Conservation (phyloP, 2,888 invertebrate genomes). For the Resseliella maxima region DNA sequence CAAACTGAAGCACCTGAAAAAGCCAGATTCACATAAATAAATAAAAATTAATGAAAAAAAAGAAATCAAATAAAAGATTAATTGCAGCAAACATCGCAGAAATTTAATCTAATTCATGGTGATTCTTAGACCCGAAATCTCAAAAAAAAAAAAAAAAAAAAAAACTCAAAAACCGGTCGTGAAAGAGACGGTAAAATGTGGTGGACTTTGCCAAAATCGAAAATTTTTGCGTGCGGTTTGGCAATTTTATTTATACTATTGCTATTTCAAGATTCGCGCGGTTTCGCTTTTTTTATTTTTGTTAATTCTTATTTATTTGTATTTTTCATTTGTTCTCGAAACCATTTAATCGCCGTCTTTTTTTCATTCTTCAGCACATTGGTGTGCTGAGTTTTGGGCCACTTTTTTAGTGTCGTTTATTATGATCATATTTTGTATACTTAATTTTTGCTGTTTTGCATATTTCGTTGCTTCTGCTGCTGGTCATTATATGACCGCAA, state of each 20-base stretch:
- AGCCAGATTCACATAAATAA: no score
- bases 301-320: slow-evolving; percentile 55
- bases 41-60: background rate
- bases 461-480: slow-evolving; percentile 18
- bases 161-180: background rate
- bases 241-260: slow-evolving; percentile 42
- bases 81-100: background rate
- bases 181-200: background rate
- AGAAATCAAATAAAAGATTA: background rate
- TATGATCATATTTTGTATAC: slow-evolving; percentile 47
- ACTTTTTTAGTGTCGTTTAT: slow-evolving; percentile 53
- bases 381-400: slow-evolving; percentile 42
- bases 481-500: background rate
- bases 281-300: slow-evolving; percentile 14
- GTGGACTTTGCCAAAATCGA: background rate
- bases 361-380: background rate
- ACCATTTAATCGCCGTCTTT: slow-evolving; percentile 10
- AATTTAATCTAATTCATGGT: slow-evolving; percentile 33
- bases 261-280: slow-evolving; percentile 45
- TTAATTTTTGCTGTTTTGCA: slow-evolving; percentile 27
- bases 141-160: no score
- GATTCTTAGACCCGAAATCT: background rate
- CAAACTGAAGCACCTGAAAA: no score
- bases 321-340: slow-evolving; percentile 51
- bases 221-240: slow-evolving; percentile 32